These are phyloP conservation scores for Oscheius sp. DNA, from an alignment of 2,888 invertebrate genomes.

Conservation along the genomic window DNA sequence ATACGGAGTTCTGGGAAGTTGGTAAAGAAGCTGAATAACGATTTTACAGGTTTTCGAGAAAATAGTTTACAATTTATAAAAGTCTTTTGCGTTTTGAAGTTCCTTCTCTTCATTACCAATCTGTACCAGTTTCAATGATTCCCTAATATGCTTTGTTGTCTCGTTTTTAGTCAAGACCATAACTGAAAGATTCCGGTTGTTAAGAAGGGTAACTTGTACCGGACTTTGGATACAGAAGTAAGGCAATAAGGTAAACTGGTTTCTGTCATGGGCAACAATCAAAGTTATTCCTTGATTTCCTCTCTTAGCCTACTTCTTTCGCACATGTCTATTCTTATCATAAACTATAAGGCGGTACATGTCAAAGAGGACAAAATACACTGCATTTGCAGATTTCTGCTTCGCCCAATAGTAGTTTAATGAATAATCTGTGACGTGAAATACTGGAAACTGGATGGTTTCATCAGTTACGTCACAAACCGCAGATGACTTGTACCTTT, in stretches of 20 bases:
- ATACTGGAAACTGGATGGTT: constrained; percentile 3
- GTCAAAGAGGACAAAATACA: too few species aligned
- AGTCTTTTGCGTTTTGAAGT: constrained; percentile 57
- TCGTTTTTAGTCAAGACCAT: constrained; percentile 20
- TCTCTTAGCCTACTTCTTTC: too few species aligned
- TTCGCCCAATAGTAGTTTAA: too few species aligned
- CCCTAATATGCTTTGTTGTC: constrained; percentile 2
- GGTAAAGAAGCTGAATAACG: constrained; percentile 58
- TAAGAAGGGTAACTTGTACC: background rate
- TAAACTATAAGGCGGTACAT: too few species aligned
- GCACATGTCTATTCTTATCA: too few species aligned
- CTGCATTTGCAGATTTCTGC: too few species aligned
- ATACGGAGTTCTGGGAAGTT: constrained; percentile 59
- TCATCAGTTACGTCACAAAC: constrained; percentile 13
- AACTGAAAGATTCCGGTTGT: background rate
- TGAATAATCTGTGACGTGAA: constrained; percentile 12
- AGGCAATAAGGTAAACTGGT: constrained; percentile 25
- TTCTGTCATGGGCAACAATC: background rate
- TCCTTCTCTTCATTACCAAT: constrained; percentile 48
- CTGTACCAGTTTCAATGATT: constrained; percentile 10
- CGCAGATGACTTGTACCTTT: background rate
- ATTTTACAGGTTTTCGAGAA: background rate
- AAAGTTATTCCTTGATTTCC: too few species aligned
- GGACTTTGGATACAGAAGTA: constrained; percentile 17
- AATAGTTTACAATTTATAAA: constrained; percentile 61